Evolutionary conservation across 2,888 invertebrate genomes (phyloP), one percentile per base, ranked within the genome.

Genomic region (Syrphus vitripennis): DNA sequence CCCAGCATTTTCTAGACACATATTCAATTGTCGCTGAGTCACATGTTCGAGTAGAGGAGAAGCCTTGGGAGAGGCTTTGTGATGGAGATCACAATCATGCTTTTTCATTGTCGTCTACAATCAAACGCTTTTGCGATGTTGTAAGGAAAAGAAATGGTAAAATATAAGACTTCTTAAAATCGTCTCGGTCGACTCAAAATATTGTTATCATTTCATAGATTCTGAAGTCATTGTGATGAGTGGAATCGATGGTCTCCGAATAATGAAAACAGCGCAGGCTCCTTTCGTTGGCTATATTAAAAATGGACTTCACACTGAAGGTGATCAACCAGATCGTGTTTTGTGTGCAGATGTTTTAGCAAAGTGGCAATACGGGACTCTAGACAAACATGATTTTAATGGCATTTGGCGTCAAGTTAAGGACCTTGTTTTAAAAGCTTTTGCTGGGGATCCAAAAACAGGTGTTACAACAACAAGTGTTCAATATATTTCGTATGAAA

Each of bases 201-300:
- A 10, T 26, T 29, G n/a, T 16, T 3, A 45, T 40, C n/a, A n/a
- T n/a, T n/a, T n/a, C 3, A 37, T 14, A 88, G 84, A 77, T 31
- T 34, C 80, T 14, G 45, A 83, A 6, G 83, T 86, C 0, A 65
- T 89, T 7, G 42, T 89, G n/a, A 88, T 89, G 70, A 63, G 81
- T 37, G 88, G 83, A 16, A 76, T 89, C n/a, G 42, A 40, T 7
- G 88, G 81, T 9, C 55, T 89, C 9, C 86, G 88, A 6, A 50
- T 88, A 2, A 50, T 89, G 1, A 89, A 89, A n/a, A 88, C 89
- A 7, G 88, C 88, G 7, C 67, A 82, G 40, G 88, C 88, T 1
- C 88, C 89, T 12, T 89, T 89, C 21, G 76, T 83, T 26, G 88
- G 89, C 4, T 89, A 89, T 40, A 21, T 87, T 0, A 89, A 89